These are phyloP conservation scores for Barbus barbus DNA, from an alignment of 2,113 vertebrate genomes.

Conservation along the genomic window DNA sequence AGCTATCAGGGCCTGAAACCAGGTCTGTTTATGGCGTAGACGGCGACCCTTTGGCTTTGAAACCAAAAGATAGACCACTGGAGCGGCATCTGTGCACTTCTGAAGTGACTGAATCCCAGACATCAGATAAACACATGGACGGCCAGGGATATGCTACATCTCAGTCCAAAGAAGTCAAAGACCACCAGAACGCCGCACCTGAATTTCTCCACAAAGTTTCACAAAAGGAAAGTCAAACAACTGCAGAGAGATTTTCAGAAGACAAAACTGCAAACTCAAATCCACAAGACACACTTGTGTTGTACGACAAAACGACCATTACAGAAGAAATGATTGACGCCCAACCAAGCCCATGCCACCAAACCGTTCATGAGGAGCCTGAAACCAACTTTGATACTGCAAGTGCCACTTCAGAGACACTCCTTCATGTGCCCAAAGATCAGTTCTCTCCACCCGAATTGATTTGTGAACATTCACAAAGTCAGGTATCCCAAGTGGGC, in stretches of 20 bases:
- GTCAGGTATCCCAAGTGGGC: neutral
- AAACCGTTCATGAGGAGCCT: neutral
- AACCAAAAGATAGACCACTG: slow-evolving; percentile 51
- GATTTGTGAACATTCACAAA: neutral
- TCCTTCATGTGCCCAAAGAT: neutral
- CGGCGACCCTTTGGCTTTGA: slow-evolving; percentile 54
- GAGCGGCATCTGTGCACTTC: slow-evolving; percentile 56
- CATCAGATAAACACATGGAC: slow-evolving; percentile 59
- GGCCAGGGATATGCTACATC: slow-evolving; percentile 56
- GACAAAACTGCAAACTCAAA: slow-evolving; percentile 13
- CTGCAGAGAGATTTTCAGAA: neutral
- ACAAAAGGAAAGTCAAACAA: slow-evolving; percentile 13
- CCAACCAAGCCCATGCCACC: neutral
- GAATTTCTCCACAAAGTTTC: neutral
- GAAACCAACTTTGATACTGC: neutral
- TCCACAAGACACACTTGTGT: neutral
- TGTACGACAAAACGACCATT: neutral
- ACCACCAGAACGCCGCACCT: slow-evolving; percentile 11
- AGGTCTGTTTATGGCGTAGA: slow-evolving; percentile 51
- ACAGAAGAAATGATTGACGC: neutral
- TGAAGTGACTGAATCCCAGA: slow-evolving; percentile 40
- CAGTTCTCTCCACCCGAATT: neutral
- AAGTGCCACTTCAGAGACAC: neutral
- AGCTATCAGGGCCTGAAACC: slow-evolving; percentile 51
- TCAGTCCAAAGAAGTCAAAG: slow-evolving; percentile 49